phyloP scores from a whole-genome alignment of 2,797 vertebrate species.

The Chelon labrosus region DNA sequence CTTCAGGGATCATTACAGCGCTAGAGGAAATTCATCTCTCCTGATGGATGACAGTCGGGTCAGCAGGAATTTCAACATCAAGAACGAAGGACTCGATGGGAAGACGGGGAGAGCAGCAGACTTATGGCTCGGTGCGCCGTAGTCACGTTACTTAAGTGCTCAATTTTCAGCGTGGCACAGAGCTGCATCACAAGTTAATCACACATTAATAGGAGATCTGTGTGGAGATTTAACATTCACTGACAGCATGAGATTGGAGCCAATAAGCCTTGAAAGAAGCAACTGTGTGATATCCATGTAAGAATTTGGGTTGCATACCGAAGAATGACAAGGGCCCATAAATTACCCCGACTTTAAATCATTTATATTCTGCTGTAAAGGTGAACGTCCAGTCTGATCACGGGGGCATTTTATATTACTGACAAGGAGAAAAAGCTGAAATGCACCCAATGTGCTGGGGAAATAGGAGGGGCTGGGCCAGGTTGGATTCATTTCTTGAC shows the following conservation, averaged over 20 bases:
- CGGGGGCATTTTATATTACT: constrained; percentile 34
- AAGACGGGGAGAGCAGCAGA: constrained; percentile 41
- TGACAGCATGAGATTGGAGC: constrained; percentile 67
- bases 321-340: constrained; percentile 25
- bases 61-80: constrained; percentile 69
- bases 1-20: constrained; percentile 78
- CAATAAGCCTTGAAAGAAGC: constrained; percentile 62
- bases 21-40: constrained; percentile 62
- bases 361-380: constrained; percentile 46
- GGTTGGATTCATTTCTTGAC: constrained; percentile 55
- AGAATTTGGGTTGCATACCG: constrained; percentile 23
- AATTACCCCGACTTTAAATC: constrained; percentile 51
- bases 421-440: constrained; percentile 32
- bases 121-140: constrained; percentile 64
- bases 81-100: constrained; percentile 48
- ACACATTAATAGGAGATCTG: constrained; percentile 76
- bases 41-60: constrained; percentile 71
- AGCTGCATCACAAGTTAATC: constrained; percentile 77
- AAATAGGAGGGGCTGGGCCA: constrained; percentile 48
- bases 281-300: constrained; percentile 30
- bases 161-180: constrained; percentile 68
- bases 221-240: constrained; percentile 70
- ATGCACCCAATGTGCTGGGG: constrained; percentile 28
- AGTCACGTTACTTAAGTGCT: constrained; percentile 69
- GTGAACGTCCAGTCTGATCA: constrained; percentile 35